These are phyloP conservation scores for Syritta pipiens DNA, from an alignment of 2,888 invertebrate species.

Conservation along the genomic window DNA sequence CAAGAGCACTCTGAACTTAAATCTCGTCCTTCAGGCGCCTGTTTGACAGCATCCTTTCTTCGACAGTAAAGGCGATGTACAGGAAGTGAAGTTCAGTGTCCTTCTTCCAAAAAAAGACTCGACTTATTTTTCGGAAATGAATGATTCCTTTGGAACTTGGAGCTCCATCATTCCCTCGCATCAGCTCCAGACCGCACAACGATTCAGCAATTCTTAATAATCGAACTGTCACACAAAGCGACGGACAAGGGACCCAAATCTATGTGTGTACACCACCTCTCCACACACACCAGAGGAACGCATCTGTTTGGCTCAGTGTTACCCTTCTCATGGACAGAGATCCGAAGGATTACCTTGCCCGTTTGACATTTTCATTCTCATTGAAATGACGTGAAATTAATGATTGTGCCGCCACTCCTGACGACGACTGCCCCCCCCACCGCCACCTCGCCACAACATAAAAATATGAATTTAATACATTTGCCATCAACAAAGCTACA, in stretches of 20 bases:
- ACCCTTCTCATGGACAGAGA: slow-evolving; percentile 48
- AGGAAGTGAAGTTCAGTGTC: too few species aligned
- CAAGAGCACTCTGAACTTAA: too few species aligned
- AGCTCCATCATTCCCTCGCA: too few species aligned
- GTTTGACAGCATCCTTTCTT: too few species aligned
- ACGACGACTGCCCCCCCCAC: not conserved
- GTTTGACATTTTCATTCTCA: slow-evolving; percentile 56
- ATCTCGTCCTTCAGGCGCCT: too few species aligned
- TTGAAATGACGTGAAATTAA: slow-evolving; percentile 55
- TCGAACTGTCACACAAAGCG: slow-evolving; percentile 49
- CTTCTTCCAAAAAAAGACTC: too few species aligned
- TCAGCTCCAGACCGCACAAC: too few species aligned
- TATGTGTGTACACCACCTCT: not conserved
- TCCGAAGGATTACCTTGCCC: slow-evolving; percentile 48
- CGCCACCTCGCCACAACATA: not conserved
- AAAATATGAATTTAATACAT: slow-evolving; percentile 63
- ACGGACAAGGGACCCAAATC: slow-evolving; percentile 40
- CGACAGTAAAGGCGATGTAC: too few species aligned
- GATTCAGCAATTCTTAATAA: too few species aligned
- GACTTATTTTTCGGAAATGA: too few species aligned
- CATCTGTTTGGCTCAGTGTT: slow-evolving; percentile 40
- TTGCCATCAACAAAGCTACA: slow-evolving; percentile 56
- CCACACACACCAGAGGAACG: slow-evolving; percentile 6
- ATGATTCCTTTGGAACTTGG: too few species aligned
- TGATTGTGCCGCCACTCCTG: slow-evolving; percentile 43